These are phyloP conservation scores for Pogonocherus hispidulus DNA, from an alignment of 2,888 invertebrate genomes.

Conservation along the genomic window DNA sequence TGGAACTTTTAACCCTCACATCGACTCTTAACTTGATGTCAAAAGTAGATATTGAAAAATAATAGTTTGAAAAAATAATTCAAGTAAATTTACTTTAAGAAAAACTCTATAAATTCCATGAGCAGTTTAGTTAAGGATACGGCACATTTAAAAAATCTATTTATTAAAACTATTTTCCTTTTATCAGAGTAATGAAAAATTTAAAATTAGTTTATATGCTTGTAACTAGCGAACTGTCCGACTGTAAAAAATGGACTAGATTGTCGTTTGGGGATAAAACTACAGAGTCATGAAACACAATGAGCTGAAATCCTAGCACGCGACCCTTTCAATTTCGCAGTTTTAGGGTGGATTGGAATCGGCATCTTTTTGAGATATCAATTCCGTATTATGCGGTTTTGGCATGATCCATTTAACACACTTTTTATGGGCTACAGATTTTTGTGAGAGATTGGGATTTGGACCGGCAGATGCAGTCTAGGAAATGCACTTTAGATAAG, in stretches of 20 bases:
- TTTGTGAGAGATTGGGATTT: conserved; percentile 40
- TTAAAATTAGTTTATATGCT: too few species aligned
- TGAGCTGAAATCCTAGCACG: conserved; percentile 65
- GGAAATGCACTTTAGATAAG: conserved; percentile 48
- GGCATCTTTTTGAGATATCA: conserved; percentile 62
- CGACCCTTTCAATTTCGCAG: conserved; percentile 67
- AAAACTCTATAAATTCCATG: too few species aligned
- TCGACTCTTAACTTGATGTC: too few species aligned
- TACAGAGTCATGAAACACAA: conserved; percentile 68
- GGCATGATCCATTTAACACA: conserved; percentile 68
- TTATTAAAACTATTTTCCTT: too few species aligned
- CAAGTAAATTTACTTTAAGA: too few species aligned
- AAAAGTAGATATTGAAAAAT: too few species aligned
- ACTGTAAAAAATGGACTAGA: conserved; percentile 15
- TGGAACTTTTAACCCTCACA: too few species aligned
- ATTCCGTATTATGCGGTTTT: conserved; percentile 66
- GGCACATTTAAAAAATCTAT: too few species aligned
- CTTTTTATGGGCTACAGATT: conserved; percentile 59
- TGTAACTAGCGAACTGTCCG: not conserved
- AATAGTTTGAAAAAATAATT: too few species aligned
- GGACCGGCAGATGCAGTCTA: conserved; percentile 46
- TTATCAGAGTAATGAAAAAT: too few species aligned
- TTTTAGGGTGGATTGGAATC: conserved; percentile 61
- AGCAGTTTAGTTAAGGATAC: too few species aligned
- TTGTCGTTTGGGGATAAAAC: conserved; percentile 60